phyloP scores from a whole-genome alignment of 2,797 vertebrate species.

The Pangasius macronema region DNA sequence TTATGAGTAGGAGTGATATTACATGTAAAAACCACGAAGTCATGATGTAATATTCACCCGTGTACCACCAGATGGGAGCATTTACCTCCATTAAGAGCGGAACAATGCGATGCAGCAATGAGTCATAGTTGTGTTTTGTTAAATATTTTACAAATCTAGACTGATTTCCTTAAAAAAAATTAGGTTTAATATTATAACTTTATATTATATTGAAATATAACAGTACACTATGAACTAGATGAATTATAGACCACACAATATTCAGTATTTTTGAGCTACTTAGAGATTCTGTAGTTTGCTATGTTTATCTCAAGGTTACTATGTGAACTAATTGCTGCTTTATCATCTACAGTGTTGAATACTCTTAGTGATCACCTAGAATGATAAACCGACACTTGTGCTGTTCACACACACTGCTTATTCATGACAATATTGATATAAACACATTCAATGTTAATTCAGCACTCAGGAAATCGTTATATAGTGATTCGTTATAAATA shows the following conservation, averaged over 20 bases:
- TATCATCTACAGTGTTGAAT: not conserved
- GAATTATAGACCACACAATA: not conserved
- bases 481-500: not conserved
- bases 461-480: not conserved
- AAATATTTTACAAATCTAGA: not conserved
- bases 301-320: not conserved
- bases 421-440: not conserved
- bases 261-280: not conserved
- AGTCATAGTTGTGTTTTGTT: not conserved
- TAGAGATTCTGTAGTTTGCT: not conserved
- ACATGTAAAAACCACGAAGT: not conserved
- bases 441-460: not conserved
- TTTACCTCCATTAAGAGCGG: conserved; percentile 64
- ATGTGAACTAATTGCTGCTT: not conserved
- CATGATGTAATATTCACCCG: not conserved
- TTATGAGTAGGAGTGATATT: not conserved
- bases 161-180: too few species aligned
- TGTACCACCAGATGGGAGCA: conserved; percentile 72
- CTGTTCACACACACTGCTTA: not conserved
- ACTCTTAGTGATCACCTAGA: not conserved
- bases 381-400: not conserved
- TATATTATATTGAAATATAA: not conserved
- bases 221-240: not conserved
- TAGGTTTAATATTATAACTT: not conserved
- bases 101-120: not conserved